phyloP scores from a whole-genome alignment of 2,888 invertebrate species.

The Meghimatium bilineatum region DNA sequence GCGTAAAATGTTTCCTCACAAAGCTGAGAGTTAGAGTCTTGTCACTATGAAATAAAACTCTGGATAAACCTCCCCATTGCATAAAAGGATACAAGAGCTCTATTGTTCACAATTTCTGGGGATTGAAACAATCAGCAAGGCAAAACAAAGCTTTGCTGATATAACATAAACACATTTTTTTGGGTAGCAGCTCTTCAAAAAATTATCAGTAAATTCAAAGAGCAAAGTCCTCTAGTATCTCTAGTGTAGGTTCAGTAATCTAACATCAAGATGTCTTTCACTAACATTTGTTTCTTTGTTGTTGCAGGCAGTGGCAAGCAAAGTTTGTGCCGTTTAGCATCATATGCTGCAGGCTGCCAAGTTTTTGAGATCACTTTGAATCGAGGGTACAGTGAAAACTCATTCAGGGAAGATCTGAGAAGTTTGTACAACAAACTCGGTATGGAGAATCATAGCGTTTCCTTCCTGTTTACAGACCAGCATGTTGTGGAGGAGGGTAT shows the following conservation, averaged over 20 bases:
- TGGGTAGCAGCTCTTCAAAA: no score
- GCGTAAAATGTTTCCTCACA: no score
- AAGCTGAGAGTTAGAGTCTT: no score
- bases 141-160: no score
- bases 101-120: no score
- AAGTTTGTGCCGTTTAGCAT: slow-evolving; percentile 86
- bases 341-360: slow-evolving; percentile 90
- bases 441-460: slow-evolving; percentile 86
- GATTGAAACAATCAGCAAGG: no score
- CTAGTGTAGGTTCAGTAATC: no score
- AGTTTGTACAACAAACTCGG: slow-evolving; percentile 86
- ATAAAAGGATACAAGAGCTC: no score
- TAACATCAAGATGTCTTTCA: not conserved
- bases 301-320: slow-evolving; percentile 84
- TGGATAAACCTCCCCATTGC: no score
- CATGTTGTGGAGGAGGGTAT: slow-evolving; percentile 82
- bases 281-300: not conserved
- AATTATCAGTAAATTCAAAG: not conserved
- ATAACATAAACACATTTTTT: no score
- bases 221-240: no score
- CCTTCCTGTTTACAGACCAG: slow-evolving; percentile 89
- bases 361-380: slow-evolving; percentile 89
- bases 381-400: slow-evolving; percentile 89
- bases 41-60: no score
- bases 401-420: slow-evolving; percentile 92